phyloP scores from a whole-genome alignment of 2,888 invertebrate species.

The Eupithecia tripunctaria region DNA sequence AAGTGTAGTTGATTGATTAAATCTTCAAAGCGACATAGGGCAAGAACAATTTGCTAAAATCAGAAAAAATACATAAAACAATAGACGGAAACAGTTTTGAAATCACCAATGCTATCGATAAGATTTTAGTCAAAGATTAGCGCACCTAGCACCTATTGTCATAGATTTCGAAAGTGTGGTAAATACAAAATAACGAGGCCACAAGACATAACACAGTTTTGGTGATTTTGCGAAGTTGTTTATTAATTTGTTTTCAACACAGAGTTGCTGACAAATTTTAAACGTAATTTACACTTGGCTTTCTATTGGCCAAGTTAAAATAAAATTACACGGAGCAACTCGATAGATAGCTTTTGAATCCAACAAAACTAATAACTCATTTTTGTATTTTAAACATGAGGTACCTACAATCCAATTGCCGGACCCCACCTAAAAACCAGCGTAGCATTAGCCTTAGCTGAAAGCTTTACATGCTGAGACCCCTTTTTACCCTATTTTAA shows the following conservation, averaged over 20 bases:
- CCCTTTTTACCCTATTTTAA: too few species aligned
- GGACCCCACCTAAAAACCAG: too few species aligned
- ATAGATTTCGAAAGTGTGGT: background rate
- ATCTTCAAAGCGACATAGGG: background rate
- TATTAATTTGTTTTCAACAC: too few species aligned
- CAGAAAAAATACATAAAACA: background rate
- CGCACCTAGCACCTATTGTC: background rate
- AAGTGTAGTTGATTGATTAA: background rate
- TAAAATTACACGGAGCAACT: too few species aligned
- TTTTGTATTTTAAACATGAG: background rate
- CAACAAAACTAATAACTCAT: background rate
- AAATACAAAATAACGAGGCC: background rate
- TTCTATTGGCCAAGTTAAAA: too few species aligned
- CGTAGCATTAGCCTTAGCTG: too few species aligned
- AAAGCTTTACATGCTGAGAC: too few species aligned
- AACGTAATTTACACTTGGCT: too few species aligned
- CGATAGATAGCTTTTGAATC: background rate
- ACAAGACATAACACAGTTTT: background rate
- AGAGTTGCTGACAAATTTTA: too few species aligned
- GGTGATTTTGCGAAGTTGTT: background rate
- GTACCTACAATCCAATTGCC: too few species aligned
- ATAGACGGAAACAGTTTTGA: background rate
- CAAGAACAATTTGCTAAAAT: background rate
- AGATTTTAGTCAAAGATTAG: conserved; percentile 1
- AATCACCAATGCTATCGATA: background rate